Conservation (phyloP, 2,113 vertebrate genomes). For the Zapus hudsonius region DNA sequence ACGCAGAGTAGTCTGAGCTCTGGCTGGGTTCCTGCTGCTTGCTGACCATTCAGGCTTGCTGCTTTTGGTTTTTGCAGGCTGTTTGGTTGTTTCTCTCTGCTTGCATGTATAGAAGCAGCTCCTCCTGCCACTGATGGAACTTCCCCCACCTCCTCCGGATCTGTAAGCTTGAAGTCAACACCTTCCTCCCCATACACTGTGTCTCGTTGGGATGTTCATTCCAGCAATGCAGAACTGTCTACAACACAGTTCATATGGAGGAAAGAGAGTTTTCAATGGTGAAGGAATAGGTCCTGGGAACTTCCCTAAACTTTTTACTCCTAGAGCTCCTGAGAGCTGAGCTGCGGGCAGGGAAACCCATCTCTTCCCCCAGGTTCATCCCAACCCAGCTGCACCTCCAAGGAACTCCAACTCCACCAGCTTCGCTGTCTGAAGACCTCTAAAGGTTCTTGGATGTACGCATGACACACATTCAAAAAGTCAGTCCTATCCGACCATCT, state of each 20-base stretch:
- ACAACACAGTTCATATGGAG: neutral
- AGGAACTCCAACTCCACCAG: neutral
- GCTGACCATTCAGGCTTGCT: no score
- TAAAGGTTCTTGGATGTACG: neutral
- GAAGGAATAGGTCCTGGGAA: neutral
- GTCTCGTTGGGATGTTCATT: no score
- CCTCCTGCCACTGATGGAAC: no score
- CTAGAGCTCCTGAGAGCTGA: neutral
- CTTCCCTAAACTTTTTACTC: neutral
- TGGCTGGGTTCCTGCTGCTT: no score
- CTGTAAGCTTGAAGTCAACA: no score
- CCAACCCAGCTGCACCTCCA: neutral
- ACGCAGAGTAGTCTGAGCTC: no score
- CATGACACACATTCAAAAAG: constrained; percentile 9
- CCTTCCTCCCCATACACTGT: no score
- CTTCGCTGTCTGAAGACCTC: neutral
- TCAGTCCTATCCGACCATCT: neutral
- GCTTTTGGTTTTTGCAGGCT: no score
- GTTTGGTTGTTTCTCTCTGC: no score
- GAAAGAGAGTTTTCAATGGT: neutral
- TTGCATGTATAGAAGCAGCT: no score
- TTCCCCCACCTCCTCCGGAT: no score
- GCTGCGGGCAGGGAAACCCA: neutral
- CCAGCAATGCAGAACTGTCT: no score
- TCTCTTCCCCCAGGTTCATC: neutral